These are phyloP conservation scores for Lasioglossum pauxillum DNA, from an alignment of 2,888 invertebrate species.

Conservation along the genomic window DNA sequence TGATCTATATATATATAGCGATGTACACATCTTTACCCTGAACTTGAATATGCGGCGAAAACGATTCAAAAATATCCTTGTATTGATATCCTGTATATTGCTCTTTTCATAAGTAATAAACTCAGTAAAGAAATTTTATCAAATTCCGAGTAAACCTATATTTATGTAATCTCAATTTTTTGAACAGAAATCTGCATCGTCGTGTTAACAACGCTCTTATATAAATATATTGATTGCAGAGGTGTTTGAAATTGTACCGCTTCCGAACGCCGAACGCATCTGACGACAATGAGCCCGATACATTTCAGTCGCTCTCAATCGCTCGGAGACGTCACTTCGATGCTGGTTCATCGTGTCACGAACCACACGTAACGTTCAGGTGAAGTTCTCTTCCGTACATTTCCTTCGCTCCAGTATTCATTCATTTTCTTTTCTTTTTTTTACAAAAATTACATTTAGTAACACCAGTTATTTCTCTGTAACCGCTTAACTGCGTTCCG, in stretches of 20 bases:
- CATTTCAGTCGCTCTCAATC: conserved; percentile 6
- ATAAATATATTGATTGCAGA: conserved; percentile 7
- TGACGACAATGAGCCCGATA: background rate
- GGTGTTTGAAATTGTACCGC: conserved; percentile 13
- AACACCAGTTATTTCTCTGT: background rate
- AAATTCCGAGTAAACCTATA: background rate
- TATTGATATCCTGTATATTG: background rate
- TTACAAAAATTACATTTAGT: conserved; percentile 1
- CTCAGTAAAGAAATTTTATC: background rate
- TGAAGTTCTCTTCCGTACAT: background rate
- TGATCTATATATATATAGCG: background rate
- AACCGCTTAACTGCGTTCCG: background rate
- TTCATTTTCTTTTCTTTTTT: background rate
- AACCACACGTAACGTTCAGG: conserved; percentile 14
- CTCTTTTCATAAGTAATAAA: background rate
- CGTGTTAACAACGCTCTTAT: background rate
- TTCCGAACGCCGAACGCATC: background rate
- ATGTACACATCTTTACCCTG: background rate
- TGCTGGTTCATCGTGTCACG: conserved; percentile 1
- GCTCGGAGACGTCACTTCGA: background rate
- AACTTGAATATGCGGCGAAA: background rate
- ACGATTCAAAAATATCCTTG: background rate
- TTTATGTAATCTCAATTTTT: conserved; percentile 10
- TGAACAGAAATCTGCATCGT: background rate
- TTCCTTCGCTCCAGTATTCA: background rate